Base-by-base conservation (phyloP, 2,113 vertebrate genomes). In the Gadus chalcogrammus region DNA sequence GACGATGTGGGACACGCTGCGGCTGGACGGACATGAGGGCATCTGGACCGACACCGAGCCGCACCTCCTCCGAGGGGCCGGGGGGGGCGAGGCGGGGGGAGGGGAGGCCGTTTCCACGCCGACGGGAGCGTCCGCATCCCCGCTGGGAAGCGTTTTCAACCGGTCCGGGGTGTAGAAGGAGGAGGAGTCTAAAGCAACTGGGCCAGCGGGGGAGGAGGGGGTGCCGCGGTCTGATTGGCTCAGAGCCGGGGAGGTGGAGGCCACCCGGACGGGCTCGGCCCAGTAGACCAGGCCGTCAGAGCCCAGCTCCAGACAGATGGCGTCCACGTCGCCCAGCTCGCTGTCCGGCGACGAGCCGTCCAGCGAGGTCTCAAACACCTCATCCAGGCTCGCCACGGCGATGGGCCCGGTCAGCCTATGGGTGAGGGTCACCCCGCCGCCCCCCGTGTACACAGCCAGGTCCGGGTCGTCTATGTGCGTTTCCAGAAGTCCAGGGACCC, bases 1-100 rank as follows among this genome's bases (percentile, higher is more conserved):
- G 48, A 86, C 63, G 31, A 85, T 86, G 35, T 87, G 84, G 66
- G 88, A 88, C 58, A 83, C 73, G 16, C 83, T 82, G 62, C 78
- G 65, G 0, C 78, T 85, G 48, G 31, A 38, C 20, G 72, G 65
- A 17, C 31, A 67, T 0, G 77, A 83, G 17, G 68, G 63, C 74
- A 81, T 82, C 69, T 84, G 82, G 7, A 82, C 78, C 2, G 81
- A 85, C 9, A 85, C 79, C 4, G 79, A 82, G 3, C 75, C 65
- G 1, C 68, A 61, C 6, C 56, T 24, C 11, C 17, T 67, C n/a
- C 59, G 12, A 15, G 4, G 18, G 7, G 7, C 15, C 4, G 38
- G 13, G 15, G 16, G 13, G 1, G 22, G 0, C 2, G 74, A 16
- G 13, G 52, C 17, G 4, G 7, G 3, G 22, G 73, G 15, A 24